Evolutionary conservation across 2,888 invertebrate species (phyloP), one percentile per base, ranked within the genome.

Genomic region (Aphidoletes aphidimyza): DNA sequence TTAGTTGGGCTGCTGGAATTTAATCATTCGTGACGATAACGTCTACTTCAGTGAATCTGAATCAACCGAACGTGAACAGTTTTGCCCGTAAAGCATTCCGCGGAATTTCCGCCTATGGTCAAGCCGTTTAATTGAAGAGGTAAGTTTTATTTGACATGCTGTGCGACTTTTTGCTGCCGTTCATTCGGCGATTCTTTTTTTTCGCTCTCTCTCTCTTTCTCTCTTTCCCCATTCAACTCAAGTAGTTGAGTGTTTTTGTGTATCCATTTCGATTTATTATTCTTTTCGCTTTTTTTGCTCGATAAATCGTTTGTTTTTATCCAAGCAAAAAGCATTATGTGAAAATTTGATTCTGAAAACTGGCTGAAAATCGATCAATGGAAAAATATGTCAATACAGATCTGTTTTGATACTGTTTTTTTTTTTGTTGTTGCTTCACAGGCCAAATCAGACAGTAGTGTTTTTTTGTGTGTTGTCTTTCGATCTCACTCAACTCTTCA

Each of bases 41-140:
- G 81, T 37, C 81, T n/a, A 37, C 81, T 37, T 81, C 37, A 37
- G 81, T 37, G 22, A 81, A 81, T 81, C 37, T 37, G 78, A 37
- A 54, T 37, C 81, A 36, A 5, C 36, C 19, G 36, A 78, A 78
- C 37, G 81, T 81, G 26, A 81, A 81, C 37, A 37, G 37, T 37
- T 69, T 81, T 81, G 37, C 69, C 69, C 30, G 26, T 30, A 69
- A 54, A 69, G 22, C 34, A 69, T 69, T 69, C 69, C 34, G 69
- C 34, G 69, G 69, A 69, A 69, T 69, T 69, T 34, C 69, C 69
- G 69, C 34, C 69, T 69, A 69, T 69, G 69, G 69, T 81, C 81
- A 81, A 81, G 36, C 81, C n/a, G 36, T 81, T 81, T 81, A 81
- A 81, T 37, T 81, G 81, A 81, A 81, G 14, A 78, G 81, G 81